phyloP scores from a whole-genome alignment of 2,113 vertebrate genomes.

The Epinephelus cyanopodus region DNA sequence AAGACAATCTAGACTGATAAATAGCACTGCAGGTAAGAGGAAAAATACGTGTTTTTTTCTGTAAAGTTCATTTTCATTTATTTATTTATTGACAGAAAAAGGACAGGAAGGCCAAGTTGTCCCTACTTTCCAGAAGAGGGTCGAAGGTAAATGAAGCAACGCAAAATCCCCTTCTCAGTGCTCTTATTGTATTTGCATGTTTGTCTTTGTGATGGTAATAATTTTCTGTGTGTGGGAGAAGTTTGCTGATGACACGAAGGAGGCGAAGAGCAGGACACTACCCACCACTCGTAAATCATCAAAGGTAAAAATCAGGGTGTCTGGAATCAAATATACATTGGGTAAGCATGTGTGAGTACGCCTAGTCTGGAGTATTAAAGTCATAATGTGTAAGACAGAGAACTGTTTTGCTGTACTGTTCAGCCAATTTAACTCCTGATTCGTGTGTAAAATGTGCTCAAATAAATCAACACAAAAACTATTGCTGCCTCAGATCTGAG shows the following conservation, averaged over 20 bases:
- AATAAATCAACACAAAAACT: background rate
- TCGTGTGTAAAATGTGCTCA: background rate
- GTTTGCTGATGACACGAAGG: slow-evolving; percentile 42
- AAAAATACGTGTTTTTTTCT: too few relatives aligned
- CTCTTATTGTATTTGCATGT: background rate
- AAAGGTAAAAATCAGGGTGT: slow-evolving; percentile 44
- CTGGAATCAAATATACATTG: background rate
- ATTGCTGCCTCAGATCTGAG: background rate
- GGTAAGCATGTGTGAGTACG: background rate
- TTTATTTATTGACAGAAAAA: slow-evolving; percentile 68
- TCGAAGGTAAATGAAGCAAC: slow-evolving; percentile 73
- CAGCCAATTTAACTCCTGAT: background rate
- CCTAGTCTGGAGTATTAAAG: too few relatives aligned
- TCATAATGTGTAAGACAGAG: background rate
- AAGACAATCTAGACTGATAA: too few relatives aligned
- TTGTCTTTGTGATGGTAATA: background rate
- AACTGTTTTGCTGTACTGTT: background rate
- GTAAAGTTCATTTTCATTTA: too few relatives aligned
- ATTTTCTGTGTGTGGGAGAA: slow-evolving; percentile 58
- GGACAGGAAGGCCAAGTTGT: slow-evolving; percentile 58
- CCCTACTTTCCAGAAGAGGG: slow-evolving; percentile 59
- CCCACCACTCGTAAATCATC: slow-evolving; percentile 13
- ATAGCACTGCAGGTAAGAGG: too few relatives aligned
- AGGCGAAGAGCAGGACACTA: slow-evolving; percentile 13
- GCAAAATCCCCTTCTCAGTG: background rate